Evolutionary conservation across 2,797 vertebrate species (phyloP), one percentile per base, ranked within the genome.

Genomic region (Helostoma temminkii): DNA sequence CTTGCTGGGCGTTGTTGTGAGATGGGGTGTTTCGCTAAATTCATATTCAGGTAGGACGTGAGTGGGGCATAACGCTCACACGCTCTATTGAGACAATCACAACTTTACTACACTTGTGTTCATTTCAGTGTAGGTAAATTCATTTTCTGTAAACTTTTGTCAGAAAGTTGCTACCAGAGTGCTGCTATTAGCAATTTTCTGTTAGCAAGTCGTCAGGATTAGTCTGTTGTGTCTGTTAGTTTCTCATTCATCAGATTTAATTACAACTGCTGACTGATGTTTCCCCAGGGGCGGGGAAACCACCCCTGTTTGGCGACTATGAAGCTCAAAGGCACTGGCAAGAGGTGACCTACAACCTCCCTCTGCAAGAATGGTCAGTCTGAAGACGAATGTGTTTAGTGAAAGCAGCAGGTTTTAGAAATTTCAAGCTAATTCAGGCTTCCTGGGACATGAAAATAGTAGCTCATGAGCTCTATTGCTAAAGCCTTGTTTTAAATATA

Each of bases 291-390:
- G 96, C 96, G 78, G 95, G 95, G 59, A 98, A 96, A 77, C 89
- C 96, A 26, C 97, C 97, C 2, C 94, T 98, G 95, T 99, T 96
- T 82, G 98, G 98, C n/a, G 98, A 99, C 88, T 99, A 99, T 76
- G 98, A 99, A 93, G 98, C 98, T 67, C 98, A 99, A 84, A 95
- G 98, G 60, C 98, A 99, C 88, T 99, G 98, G 98, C 98, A 99
- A 85, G 98, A 99, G 92, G 91, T 99, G 66, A 98, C 98, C 39
- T 94, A 95, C 82, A 98, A 97, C 84, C 93, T 99, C 54, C 98
- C 97, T 2, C 22, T 94, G 72, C 92, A 94, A 47, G 91, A 98
- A 60, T 99, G 98, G 98, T 99, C 88, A 42, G 95, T 93, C 30
- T 76, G 28, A 25, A n/a, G 32, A 26, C 26, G n/a, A 12, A 8